phyloP scores from a whole-genome alignment of 2,888 invertebrate genomes.

The Napeogenes sylphis region DNA sequence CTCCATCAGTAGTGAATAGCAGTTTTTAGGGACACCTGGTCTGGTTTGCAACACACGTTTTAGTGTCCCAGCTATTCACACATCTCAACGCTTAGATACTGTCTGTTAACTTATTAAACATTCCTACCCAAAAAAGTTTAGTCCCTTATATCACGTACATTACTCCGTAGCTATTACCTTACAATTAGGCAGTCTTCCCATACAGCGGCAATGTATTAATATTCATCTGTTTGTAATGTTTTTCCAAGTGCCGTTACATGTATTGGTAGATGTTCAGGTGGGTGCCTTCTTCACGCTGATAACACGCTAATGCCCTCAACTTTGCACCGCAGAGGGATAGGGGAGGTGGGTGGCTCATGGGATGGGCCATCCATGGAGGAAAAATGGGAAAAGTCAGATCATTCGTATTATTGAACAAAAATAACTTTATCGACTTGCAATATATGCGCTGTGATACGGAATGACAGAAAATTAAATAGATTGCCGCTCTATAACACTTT shows the following conservation, averaged over 20 bases:
- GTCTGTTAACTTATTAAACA: conserved; percentile 68
- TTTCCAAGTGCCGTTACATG: conserved; percentile 8
- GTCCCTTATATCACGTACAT: conserved; percentile 40
- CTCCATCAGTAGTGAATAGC: conserved; percentile 58
- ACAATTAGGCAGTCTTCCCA: not conserved
- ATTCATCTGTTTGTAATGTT: not conserved
- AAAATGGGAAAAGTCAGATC: conserved; percentile 75
- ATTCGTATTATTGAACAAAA: conserved; percentile 73
- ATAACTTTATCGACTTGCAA: conserved; percentile 71
- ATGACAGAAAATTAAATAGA: conserved; percentile 29
- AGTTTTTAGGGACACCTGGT: conserved; percentile 67
- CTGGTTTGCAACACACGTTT: conserved; percentile 77
- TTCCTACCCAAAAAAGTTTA: conserved; percentile 18
- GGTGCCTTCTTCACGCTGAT: conserved; percentile 76
- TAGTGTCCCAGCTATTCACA: conserved; percentile 75
- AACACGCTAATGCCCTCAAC: conserved; percentile 78
- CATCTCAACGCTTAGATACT: conserved; percentile 77
- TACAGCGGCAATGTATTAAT: conserved; percentile 19
- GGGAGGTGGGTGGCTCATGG: conserved; percentile 33
- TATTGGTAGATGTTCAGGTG: conserved; percentile 63
- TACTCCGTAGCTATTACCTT: conserved; percentile 32
- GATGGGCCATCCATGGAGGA: conserved; percentile 57
- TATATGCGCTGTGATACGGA: conserved; percentile 44
- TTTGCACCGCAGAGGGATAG: conserved; percentile 70
- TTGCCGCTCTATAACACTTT: conserved; percentile 10